Evolutionary conservation across 2,888 invertebrate species (phyloP).

Genomic region (Lasioglossum vierecki): DNA sequence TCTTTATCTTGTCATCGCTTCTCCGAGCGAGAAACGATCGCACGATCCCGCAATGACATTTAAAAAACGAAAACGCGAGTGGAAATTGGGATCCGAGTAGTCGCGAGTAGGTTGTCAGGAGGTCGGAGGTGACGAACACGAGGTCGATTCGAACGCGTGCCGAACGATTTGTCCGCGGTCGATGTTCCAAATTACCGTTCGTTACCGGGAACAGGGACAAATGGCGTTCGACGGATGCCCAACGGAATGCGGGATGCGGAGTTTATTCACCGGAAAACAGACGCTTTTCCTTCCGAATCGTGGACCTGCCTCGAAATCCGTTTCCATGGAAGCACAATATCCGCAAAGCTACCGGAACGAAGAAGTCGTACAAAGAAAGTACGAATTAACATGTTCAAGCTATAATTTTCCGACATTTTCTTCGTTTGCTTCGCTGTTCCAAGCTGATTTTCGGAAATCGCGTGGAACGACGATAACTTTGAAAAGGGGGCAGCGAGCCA

Average conservation of each 20-base stretch:
- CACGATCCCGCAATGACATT: not conserved
- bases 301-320: not conserved
- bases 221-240: not conserved
- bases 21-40: too few relatives aligned
- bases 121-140: not conserved
- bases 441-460: not conserved
- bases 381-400: not conserved
- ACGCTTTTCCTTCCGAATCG: not conserved
- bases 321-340: not conserved
- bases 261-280: not conserved
- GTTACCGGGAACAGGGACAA: not conserved
- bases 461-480: constrained; percentile 20
- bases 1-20: too few relatives aligned
- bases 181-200: constrained; percentile 1
- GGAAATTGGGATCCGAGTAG: not conserved
- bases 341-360: too few relatives aligned
- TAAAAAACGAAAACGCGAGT: not conserved
- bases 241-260: not conserved
- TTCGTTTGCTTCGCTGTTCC: too few relatives aligned
- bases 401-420: not conserved
- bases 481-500: not conserved
- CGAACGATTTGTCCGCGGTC: constrained; percentile 4
- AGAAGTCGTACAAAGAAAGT: not conserved
- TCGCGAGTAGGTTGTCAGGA: not conserved
- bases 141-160: not conserved